These are phyloP conservation scores for Cylas formicarius DNA, from an alignment of 1,140 invertebrate species.

Conservation along the genomic window DNA sequence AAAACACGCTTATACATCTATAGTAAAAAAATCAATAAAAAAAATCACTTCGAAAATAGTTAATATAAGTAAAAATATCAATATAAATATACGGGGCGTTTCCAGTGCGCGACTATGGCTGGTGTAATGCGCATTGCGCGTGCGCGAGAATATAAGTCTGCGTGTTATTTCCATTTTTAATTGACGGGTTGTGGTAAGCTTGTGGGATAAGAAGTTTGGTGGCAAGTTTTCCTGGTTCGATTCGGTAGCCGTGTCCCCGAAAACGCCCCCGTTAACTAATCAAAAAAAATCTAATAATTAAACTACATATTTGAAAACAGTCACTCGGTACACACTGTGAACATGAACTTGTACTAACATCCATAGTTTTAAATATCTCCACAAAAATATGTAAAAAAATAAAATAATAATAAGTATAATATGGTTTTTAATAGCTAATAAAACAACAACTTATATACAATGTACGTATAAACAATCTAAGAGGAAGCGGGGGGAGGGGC, in stretches of 20 bases:
- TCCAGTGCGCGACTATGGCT: too few species aligned
- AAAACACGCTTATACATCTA: slow-evolving; percentile 42
- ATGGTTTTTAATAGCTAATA: slow-evolving; percentile 42
- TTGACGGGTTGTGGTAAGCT: too few species aligned
- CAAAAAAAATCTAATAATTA: slow-evolving; percentile 39
- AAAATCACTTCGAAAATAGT: slow-evolving; percentile 33
- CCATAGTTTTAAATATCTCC: slow-evolving; percentile 43
- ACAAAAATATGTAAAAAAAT: slow-evolving; percentile 46
- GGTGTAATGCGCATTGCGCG: too few species aligned
- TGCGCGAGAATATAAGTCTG: too few species aligned
- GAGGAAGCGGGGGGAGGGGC: slow-evolving; percentile 19
- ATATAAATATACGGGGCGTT: slow-evolving; percentile 43
- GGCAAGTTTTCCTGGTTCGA: too few species aligned
- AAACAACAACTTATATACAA: slow-evolving; percentile 45
- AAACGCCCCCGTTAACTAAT: too few species aligned
- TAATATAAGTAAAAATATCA: slow-evolving; percentile 38
- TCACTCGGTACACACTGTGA: slow-evolving; percentile 41
- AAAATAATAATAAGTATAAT: slow-evolving; percentile 44
- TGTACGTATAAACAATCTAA: slow-evolving; percentile 40
- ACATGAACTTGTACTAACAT: slow-evolving; percentile 44
- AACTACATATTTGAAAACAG: slow-evolving; percentile 40
- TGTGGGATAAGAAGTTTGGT: too few species aligned
- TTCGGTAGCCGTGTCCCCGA: too few species aligned
- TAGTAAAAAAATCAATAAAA: slow-evolving; percentile 36
- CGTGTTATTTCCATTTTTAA: too few species aligned